Evolutionary conservation across 2,113 vertebrate genomes (phyloP), one percentile per base, ranked within the genome.

Genomic region (Cariama cristata): DNA sequence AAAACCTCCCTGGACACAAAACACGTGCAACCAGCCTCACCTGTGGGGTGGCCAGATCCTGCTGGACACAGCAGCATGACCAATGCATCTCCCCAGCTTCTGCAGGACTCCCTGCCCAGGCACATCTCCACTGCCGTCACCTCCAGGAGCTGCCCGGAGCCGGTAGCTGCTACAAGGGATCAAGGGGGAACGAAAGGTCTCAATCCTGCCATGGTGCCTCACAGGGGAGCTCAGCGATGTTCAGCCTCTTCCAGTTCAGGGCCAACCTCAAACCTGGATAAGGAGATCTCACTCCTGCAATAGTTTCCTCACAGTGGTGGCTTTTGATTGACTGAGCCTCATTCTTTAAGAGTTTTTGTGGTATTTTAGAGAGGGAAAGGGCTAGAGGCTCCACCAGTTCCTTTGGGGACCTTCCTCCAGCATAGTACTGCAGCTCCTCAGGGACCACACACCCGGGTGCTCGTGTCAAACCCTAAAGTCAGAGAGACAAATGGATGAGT

Each of bases 11-110:
- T 7, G 33, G 50, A 12, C 64, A 60, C 20, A 24, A 45, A 40
- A 12, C 6, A 1, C 0, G 1, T 8, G 5, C 4, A 11, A 18
- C n/a, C 75, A 71, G 6, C 19, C 56, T 47, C 13, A 22, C 12
- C 32, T 28, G 21, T 4, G 12, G 8, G 30, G 6, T 47, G 32
- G n/a, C 2, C 14, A 6, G 49, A 35, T 76, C 62, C 79, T 91
- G 40, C 71, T 68, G 53, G n/a, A 24, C 63, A 22, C 21, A 19
- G 58, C 63, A 38, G 44, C 30, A 52, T 23, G 13, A 45, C 14
- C 56, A 33, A 0, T 2, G 2, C 53, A 22, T 11, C 8, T 50
- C 59, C 55, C 52, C 84, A 74, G n/a, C 59, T 87, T 19, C 63
- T 24, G 10, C 73, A 53, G 71, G 50, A 27, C 21, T 23, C 44